phyloP scores from a whole-genome alignment of 2,113 vertebrate species.

The Hippocampus barbouri region DNA sequence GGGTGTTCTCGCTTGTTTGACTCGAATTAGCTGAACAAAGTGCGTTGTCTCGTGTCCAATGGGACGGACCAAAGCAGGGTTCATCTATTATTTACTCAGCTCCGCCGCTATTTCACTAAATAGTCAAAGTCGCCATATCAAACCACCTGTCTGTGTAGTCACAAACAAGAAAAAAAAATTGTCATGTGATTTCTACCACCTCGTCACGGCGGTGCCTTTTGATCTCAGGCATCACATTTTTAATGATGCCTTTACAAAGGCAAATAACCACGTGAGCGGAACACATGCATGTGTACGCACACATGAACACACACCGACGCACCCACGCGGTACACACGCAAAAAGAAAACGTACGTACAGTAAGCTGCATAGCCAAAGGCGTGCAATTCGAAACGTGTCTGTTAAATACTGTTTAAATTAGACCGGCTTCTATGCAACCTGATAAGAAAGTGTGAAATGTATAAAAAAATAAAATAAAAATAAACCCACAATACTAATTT shows the following conservation, averaged over 20 bases:
- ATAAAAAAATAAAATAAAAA: too few relatives aligned
- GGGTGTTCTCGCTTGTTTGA: conserved; percentile 43
- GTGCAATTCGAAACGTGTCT: not conserved
- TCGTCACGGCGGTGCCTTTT: conserved; percentile 29
- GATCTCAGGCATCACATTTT: conserved; percentile 33
- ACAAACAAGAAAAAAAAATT: conserved; percentile 33
- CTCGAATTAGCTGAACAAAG: conserved; percentile 35
- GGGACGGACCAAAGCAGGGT: conserved; percentile 29
- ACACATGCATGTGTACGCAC: not conserved
- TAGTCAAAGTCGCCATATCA: conserved; percentile 34
- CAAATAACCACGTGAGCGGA: conserved; percentile 15
- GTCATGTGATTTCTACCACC: conserved; percentile 18
- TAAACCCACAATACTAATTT: too few relatives aligned
- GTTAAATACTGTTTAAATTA: too few relatives aligned
- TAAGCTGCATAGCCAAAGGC: not conserved
- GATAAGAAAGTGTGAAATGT: too few relatives aligned
- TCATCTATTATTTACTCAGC: conserved; percentile 55
- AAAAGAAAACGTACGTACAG: not conserved
- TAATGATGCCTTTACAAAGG: conserved; percentile 27
- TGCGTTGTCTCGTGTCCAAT: conserved; percentile 29
- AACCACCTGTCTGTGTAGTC: conserved; percentile 39
- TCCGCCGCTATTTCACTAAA: conserved; percentile 43
- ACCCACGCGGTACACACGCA: conserved; percentile 1
- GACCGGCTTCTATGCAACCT: too few relatives aligned
- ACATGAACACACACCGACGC: not conserved